Conservation (phyloP, 2,888 invertebrate species). For the Folsomia candida region DNA sequence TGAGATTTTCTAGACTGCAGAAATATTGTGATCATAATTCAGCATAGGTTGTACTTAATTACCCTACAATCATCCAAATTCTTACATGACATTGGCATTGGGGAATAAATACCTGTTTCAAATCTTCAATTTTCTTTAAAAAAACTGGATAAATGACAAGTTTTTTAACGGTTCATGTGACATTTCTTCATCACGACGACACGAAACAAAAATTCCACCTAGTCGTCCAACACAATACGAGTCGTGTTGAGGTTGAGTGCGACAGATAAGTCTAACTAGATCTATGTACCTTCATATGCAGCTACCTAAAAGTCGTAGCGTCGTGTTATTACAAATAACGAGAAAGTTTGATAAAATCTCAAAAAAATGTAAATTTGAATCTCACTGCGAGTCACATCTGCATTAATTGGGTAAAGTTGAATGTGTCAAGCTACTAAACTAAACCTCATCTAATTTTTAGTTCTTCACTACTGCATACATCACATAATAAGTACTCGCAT, state of each 20-base stretch:
- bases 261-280: not conserved
- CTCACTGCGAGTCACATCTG: too few species aligned
- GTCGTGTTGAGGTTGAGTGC: not conserved
- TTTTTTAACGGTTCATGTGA: too few species aligned
- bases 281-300: too few species aligned
- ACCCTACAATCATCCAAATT: too few species aligned
- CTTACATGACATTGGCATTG: too few species aligned
- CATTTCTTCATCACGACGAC: not conserved
- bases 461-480: not conserved
- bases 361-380: not conserved
- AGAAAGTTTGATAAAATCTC: not conserved
- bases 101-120: too few species aligned
- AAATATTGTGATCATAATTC: too few species aligned
- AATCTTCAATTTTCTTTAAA: not conserved
- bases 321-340: not conserved
- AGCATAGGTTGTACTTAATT: too few species aligned
- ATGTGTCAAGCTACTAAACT: too few species aligned
- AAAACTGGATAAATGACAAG: not conserved
- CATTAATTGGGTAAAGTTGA: too few species aligned
- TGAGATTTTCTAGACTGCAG: too few species aligned
- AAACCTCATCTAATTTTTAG: not conserved
- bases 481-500: not conserved
- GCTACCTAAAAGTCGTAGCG: not conserved
- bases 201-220: not conserved
- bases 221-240: not conserved